A percentile compares a stretch with the other conserved stretches of the same genome.
Conservation (phyloP, 2,113 vertebrate species). For the Hippocampus comes region DNA sequence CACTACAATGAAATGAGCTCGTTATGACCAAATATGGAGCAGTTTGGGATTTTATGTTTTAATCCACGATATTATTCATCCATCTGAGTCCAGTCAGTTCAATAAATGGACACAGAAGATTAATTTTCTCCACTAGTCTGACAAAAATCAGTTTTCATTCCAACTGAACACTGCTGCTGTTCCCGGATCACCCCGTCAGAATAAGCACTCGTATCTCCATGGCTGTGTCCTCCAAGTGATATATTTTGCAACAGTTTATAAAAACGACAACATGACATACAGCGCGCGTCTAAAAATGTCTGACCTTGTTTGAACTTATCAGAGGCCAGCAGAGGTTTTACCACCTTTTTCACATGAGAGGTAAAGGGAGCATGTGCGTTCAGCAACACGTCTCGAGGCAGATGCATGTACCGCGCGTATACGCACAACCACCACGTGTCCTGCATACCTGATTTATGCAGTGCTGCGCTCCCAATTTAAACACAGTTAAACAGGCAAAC, state of each 20-base stretch:
- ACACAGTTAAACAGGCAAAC: slow-evolving; percentile 21
- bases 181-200: slow-evolving; percentile 18
- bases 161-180: slow-evolving; percentile 24
- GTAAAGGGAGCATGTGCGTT: slow-evolving; percentile 23
- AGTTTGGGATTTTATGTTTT: slow-evolving; percentile 28
- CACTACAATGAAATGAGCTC: not conserved
- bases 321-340: slow-evolving; percentile 1
- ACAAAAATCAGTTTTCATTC: not conserved
- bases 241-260: slow-evolving; percentile 16
- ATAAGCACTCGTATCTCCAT: slow-evolving; percentile 30
- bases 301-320: not conserved
- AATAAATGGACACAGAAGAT: slow-evolving; percentile 22
- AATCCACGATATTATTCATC: slow-evolving; percentile 13
- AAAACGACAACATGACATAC: slow-evolving; percentile 26
- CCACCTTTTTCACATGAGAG: slow-evolving; percentile 2
- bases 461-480: slow-evolving; percentile 26
- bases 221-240: slow-evolving; percentile 25
- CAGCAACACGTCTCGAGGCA: slow-evolving; percentile 24
- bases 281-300: slow-evolving; percentile 10
- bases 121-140: slow-evolving; percentile 6
- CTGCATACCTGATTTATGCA: slow-evolving; percentile 41
- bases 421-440: slow-evolving; percentile 47
- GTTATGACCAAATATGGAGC: slow-evolving; percentile 3
- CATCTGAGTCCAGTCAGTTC: slow-evolving; percentile 12
- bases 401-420: slow-evolving; percentile 12